Evolutionary conservation across 2,797 vertebrate genomes (phyloP).

Genomic region (Eupleurogrammus muticus): DNA sequence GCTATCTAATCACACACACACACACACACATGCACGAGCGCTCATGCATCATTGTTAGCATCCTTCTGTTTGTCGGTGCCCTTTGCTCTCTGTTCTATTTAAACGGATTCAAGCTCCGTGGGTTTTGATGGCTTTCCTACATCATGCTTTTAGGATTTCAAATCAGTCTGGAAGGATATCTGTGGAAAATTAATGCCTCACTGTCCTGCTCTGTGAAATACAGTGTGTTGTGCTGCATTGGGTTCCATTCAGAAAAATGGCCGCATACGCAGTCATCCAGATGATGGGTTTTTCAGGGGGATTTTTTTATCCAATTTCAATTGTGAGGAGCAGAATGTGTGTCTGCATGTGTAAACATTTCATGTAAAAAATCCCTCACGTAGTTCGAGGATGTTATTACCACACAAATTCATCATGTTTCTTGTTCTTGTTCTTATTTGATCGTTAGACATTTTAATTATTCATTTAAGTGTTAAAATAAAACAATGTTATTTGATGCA

Average conservation of each 20-base stretch:
- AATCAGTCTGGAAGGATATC: conserved; percentile 58
- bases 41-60: background rate
- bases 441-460: background rate
- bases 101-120: conserved; percentile 44
- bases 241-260: conserved; percentile 34
- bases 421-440: background rate
- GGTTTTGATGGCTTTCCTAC: conserved; percentile 56
- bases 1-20: background rate
- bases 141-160: conserved; percentile 47
- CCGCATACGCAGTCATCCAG: conserved; percentile 36
- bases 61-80: conserved; percentile 18
- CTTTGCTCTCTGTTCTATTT: conserved; percentile 40
- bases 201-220: conserved; percentile 43
- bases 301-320: conserved; percentile 23
- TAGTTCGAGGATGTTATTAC: background rate
- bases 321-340: conserved; percentile 19
- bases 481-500: background rate
- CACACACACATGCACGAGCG: conserved; percentile 6
- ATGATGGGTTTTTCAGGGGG: conserved; percentile 45
- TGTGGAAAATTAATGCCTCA: conserved; percentile 46
- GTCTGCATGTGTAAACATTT: conserved; percentile 20
- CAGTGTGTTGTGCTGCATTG: conserved; percentile 4
- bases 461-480: background rate
- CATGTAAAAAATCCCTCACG: background rate
- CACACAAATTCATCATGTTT: too few relatives aligned